These are phyloP conservation scores for Lordiphosa fenestrarum DNA, from an alignment of 2,888 invertebrate genomes.

Conservation along the genomic window DNA sequence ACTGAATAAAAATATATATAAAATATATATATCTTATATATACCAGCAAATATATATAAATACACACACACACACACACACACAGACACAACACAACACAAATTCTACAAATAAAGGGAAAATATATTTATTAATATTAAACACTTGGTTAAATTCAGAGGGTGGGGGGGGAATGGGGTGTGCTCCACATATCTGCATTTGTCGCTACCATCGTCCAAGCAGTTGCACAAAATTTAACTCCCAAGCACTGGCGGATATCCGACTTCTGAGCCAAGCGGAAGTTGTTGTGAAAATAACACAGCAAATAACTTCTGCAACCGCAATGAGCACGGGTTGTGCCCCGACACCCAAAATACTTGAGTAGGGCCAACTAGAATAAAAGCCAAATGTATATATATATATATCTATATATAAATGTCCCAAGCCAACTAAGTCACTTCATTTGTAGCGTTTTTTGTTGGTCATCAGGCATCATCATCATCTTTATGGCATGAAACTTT, in stretches of 20 bases:
- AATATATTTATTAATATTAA: slow-evolving; percentile 65
- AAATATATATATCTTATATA: slow-evolving; percentile 44
- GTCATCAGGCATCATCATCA: too few relatives aligned
- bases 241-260: slow-evolving; percentile 70
- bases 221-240: slow-evolving; percentile 57
- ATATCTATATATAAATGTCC: not conserved
- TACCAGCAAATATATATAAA: slow-evolving; percentile 22
- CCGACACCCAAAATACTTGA: not conserved
- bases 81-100: slow-evolving; percentile 33
- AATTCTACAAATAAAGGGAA: slow-evolving; percentile 65
- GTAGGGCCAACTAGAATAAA: too few relatives aligned
- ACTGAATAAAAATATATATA: slow-evolving; percentile 38
- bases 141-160: slow-evolving; percentile 17
- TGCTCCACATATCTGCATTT: not conserved
- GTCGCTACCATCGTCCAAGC: slow-evolving; percentile 18
- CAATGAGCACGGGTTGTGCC: slow-evolving; percentile 51
- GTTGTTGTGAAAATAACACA: slow-evolving; percentile 75
- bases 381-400: too few relatives aligned
- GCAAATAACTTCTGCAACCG: slow-evolving; percentile 75
- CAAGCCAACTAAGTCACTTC: slow-evolving; percentile 6
- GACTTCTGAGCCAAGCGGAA: slow-evolving; percentile 63
- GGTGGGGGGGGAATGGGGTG: not conserved
- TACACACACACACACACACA: slow-evolving; percentile 26
- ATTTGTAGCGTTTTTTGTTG: too few relatives aligned
- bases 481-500: too few relatives aligned